These are phyloP conservation scores for Dascyllus trimaculatus DNA, from an alignment of 2,113 vertebrate genomes.

Conservation along the genomic window DNA sequence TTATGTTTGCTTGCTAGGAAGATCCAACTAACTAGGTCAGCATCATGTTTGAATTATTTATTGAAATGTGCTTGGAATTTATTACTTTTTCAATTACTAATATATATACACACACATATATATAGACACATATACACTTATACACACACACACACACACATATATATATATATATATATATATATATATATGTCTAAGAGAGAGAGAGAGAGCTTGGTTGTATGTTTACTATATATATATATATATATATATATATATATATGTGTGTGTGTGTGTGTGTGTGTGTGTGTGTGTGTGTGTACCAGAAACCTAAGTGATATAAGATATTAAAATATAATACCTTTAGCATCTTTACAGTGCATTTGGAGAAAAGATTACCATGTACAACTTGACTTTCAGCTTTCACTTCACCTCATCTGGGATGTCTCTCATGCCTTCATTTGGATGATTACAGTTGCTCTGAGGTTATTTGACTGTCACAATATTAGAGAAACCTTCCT, in stretches of 20 bases:
- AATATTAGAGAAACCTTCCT: not conserved
- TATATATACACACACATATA: not conserved
- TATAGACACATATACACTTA: no score
- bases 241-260: no score
- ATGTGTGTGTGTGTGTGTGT: no score
- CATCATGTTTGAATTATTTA: not conserved
- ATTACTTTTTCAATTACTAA: not conserved
- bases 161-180: no score
- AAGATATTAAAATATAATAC: not conserved
- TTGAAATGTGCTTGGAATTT: not conserved
- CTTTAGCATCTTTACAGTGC: no score
- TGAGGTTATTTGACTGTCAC: not conserved
- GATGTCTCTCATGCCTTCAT: conserved; percentile 23
- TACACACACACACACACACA: no score
- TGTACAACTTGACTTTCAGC: no score
- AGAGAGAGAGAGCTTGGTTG: no score
- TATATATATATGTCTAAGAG: no score
- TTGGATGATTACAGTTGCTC: not conserved
- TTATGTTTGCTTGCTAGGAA: not conserved
- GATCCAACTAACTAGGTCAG: not conserved
- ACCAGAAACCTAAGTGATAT: not conserved
- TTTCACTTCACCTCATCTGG: conserved; percentile 1
- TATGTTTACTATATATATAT: no score
- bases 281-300: no score
- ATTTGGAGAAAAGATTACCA: no score